phyloP scores from a whole-genome alignment of 2,888 invertebrate species.

The Zaprionus bogoriensis region DNA sequence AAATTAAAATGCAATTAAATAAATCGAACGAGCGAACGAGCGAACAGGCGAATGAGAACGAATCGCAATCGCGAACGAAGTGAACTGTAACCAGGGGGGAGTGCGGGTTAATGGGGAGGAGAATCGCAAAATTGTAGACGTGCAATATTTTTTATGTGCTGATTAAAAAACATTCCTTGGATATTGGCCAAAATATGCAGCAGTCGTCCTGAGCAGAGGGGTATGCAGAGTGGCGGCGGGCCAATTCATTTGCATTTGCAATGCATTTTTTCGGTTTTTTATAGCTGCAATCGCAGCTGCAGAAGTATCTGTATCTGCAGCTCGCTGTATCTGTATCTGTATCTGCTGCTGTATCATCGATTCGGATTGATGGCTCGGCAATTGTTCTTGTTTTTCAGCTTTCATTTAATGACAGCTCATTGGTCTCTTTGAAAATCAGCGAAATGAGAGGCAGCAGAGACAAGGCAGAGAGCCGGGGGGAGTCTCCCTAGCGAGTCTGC shows the following conservation, averaged over 20 bases:
- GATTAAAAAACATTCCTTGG: constrained; percentile 81
- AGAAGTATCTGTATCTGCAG: constrained; percentile 15
- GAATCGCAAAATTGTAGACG: constrained; percentile 70
- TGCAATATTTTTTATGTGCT: constrained; percentile 80
- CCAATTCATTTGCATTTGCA: constrained; percentile 74
- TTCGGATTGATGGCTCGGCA: constrained; percentile 76
- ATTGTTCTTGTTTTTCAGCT: constrained; percentile 68
- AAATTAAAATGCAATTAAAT: constrained; percentile 80
- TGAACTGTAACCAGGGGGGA: constrained; percentile 16
- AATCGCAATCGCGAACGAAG: constrained; percentile 29
- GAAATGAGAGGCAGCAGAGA: constrained; percentile 8
- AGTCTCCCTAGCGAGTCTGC: constrained; percentile 64
- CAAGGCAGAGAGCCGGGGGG: background rate
- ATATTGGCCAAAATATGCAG: constrained; percentile 81
- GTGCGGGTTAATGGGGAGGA: constrained; percentile 21
- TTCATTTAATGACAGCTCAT: constrained; percentile 80
- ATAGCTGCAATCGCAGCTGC: constrained; percentile 41
- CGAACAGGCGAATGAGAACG: constrained; percentile 15
- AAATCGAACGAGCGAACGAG: constrained; percentile 66
- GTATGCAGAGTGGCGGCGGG: too few relatives aligned
- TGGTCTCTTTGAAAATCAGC: constrained; percentile 72
- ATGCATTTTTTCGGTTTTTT: constrained; percentile 67
- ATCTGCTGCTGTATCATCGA: constrained; percentile 64
- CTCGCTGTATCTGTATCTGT: constrained; percentile 10
- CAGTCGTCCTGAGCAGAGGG: constrained; percentile 20